Evolutionary conservation across 2,888 invertebrate genomes (phyloP).

Genomic region (Amorpha juglandis): DNA sequence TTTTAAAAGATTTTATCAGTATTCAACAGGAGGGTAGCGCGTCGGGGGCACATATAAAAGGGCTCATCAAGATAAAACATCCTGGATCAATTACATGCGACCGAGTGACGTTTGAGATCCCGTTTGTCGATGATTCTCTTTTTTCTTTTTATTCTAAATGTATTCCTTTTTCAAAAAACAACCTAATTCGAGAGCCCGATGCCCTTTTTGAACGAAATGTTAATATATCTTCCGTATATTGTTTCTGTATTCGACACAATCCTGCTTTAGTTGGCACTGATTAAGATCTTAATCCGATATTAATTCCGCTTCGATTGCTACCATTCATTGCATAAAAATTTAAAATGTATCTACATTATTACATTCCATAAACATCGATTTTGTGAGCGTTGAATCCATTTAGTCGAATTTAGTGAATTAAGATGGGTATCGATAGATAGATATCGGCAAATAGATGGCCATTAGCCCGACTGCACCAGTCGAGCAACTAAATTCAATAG

Average conservation of each 20-base stretch:
- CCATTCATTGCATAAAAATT: slow-evolving; percentile 35
- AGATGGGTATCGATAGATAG: slow-evolving; percentile 70
- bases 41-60: slow-evolving; percentile 76
- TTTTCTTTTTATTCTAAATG: slow-evolving; percentile 52
- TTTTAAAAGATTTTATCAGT: slow-evolving; percentile 80
- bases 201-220: slow-evolving; percentile 21
- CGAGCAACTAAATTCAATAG: slow-evolving; percentile 54
- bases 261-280: slow-evolving; percentile 29
- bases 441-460: slow-evolving; percentile 70
- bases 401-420: slow-evolving; percentile 63
- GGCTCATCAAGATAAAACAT: slow-evolving; percentile 81
- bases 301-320: slow-evolving; percentile 51
- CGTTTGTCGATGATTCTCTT: slow-evolving; percentile 65
- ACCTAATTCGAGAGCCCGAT: slow-evolving; percentile 27
- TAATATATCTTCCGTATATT: slow-evolving; percentile 10
- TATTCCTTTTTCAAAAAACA: slow-evolving; percentile 41
- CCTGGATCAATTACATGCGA: slow-evolving; percentile 82
- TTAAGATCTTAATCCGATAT: slow-evolving; percentile 53
- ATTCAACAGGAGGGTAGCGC: slow-evolving; percentile 76
- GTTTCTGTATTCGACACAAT: slow-evolving; percentile 20
- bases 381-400: slow-evolving; percentile 61
- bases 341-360: slow-evolving; percentile 46
- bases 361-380: slow-evolving; percentile 55
- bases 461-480: slow-evolving; percentile 62
- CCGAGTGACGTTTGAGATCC: slow-evolving; percentile 74